Evolutionary conservation across 2,888 invertebrate species (phyloP).

Genomic region (Villa cingulata): DNA sequence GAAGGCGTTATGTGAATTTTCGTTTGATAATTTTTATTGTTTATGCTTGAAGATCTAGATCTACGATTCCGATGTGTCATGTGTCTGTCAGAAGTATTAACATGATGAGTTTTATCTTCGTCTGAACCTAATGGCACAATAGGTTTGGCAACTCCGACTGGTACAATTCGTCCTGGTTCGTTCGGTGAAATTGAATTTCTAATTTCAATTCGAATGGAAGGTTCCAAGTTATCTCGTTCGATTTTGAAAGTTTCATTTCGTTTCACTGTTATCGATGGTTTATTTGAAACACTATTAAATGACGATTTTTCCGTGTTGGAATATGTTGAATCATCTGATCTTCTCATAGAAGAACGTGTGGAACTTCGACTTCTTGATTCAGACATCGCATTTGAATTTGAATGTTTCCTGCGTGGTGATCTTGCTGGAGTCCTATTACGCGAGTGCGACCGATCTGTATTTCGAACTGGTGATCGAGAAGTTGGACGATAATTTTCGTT

Average conservation of each 20-base stretch:
- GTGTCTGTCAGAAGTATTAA: too few species aligned
- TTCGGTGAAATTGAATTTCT: slow-evolving; percentile 33
- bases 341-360: neutral
- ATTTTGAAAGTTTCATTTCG: slow-evolving; percentile 18
- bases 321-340: neutral
- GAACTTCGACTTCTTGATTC: slow-evolving; percentile 19
- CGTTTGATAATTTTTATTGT: slow-evolving; percentile 6
- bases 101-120: too few species aligned
- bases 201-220: slow-evolving; percentile 32
- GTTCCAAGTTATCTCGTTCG: slow-evolving; percentile 12
- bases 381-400: slow-evolving; percentile 24
- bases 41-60: neutral
- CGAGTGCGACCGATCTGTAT: slow-evolving; percentile 15
- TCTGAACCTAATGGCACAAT: slow-evolving; percentile 27
- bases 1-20: slow-evolving; percentile 3
- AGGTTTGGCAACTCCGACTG: slow-evolving; percentile 33
- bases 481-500: slow-evolving; percentile 32
- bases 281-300: neutral
- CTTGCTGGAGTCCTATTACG: slow-evolving; percentile 12
- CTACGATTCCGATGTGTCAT: neutral
- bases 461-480: slow-evolving; percentile 29
- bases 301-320: neutral
- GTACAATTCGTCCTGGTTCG: slow-evolving; percentile 30
- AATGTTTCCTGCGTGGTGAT: slow-evolving; percentile 18
- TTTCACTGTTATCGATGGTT: slow-evolving; percentile 5